A percentile compares a stretch with the other conserved stretches of the same genome.
These are phyloP conservation scores for Adineta ricciae DNA, from an alignment of 2,888 invertebrate genomes.

Conservation along the genomic window DNA sequence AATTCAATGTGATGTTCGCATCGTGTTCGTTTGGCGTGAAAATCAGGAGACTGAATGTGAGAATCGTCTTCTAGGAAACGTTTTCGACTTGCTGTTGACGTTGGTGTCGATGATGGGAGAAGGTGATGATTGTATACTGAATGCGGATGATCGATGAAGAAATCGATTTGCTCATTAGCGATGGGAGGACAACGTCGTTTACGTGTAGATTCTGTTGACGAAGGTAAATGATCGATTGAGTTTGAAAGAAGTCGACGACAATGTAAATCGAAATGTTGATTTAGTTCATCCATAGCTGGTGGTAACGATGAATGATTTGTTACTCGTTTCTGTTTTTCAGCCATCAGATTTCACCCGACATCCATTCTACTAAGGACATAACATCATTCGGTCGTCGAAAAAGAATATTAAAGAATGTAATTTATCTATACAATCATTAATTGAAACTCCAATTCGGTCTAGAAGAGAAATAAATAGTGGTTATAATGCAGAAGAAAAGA, in stretches of 20 bases:
- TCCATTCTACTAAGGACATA: neutral
- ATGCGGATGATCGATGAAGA: neutral
- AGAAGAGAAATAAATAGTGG: neutral
- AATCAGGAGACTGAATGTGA: neutral
- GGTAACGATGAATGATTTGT: neutral
- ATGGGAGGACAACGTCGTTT: neutral
- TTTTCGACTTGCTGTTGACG: neutral
- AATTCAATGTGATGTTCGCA: neutral
- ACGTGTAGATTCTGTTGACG: neutral
- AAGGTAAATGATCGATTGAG: neutral
- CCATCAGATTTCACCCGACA: neutral
- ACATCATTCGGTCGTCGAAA: neutral
- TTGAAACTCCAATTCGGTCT: neutral
- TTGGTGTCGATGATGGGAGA: neutral
- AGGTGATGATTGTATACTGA: neutral
- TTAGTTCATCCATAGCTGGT: neutral
- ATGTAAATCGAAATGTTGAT: neutral
- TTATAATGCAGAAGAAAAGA: neutral
- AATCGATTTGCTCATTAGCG: neutral
- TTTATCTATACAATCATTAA: neutral
- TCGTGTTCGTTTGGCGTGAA: neutral
- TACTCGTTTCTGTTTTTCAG: neutral
- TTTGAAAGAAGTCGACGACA: neutral
- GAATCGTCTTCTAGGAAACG: neutral
- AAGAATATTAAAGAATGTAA: too few relatives aligned